phyloP scores from a whole-genome alignment of 1,140 invertebrate species.

The Temnothorax longispinosus region DNA sequence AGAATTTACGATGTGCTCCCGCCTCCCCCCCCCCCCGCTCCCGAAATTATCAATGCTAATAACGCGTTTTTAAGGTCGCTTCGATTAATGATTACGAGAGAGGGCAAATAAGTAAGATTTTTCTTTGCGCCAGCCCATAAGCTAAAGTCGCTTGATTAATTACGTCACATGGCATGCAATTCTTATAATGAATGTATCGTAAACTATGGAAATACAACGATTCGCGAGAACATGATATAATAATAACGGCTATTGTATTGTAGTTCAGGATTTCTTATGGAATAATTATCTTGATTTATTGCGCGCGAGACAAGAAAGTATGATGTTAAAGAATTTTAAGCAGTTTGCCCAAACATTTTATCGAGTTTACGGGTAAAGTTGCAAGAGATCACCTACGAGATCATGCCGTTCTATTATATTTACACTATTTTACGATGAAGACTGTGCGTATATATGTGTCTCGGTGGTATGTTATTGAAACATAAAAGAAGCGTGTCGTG shows the following conservation, averaged over 20 bases:
- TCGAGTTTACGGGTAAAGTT: not conserved
- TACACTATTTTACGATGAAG: not conserved
- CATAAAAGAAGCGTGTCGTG: constrained; percentile 22
- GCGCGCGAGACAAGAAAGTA: constrained; percentile 25
- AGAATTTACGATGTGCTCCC: not conserved
- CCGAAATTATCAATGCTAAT: constrained; percentile 33
- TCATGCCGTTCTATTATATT: not conserved
- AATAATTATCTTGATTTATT: constrained; percentile 61
- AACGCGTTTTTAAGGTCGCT: not conserved
- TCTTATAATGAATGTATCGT: constrained; percentile 45
- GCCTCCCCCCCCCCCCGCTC: not conserved
- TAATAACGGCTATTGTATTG: constrained; percentile 51
- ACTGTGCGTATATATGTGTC: not conserved
- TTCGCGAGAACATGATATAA: constrained; percentile 53
- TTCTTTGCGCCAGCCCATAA: not conserved
- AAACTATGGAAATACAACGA: constrained; percentile 31
- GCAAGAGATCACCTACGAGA: not conserved
- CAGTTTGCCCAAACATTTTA: constrained; percentile 6
- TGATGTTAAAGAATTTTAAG: constrained; percentile 53
- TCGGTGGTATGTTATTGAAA: constrained; percentile 30
- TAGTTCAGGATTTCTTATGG: constrained; percentile 20
- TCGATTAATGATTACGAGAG: constrained; percentile 15
- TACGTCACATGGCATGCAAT: constrained; percentile 46
- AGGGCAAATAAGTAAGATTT: constrained; percentile 26
- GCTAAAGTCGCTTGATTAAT: constrained; percentile 46